Evolutionary conservation across 2,797 vertebrate species (phyloP).

Genomic region (Champsocephalus gunnari): DNA sequence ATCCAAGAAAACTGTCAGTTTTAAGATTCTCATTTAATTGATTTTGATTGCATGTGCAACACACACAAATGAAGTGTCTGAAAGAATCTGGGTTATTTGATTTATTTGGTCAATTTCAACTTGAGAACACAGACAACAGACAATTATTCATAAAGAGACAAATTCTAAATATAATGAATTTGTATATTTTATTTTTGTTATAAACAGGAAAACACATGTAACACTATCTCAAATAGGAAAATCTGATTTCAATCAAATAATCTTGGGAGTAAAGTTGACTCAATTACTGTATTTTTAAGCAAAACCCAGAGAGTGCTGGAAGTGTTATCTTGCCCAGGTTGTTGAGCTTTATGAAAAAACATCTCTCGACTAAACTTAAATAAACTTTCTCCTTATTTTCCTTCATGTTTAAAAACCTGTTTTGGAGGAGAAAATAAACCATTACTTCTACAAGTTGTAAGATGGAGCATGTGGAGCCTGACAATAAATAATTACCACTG

Average conservation of each 20-base stretch:
- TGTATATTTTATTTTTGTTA: not conserved
- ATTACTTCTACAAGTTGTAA: conserved; percentile 18
- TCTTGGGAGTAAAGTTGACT: not conserved
- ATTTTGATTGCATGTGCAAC: no score
- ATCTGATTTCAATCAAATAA: not conserved
- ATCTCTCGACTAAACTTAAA: not conserved
- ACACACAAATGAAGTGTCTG: not conserved
- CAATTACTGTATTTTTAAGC: not conserved
- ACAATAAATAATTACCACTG: conserved; percentile 55
- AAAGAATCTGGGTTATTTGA: not conserved
- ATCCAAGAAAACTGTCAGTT: no score
- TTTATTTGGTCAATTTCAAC: not conserved
- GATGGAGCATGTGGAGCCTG: conserved; percentile 41
- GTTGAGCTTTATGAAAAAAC: not conserved
- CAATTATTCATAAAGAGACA: no score
- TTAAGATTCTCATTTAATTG: not conserved
- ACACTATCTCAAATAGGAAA: not conserved
- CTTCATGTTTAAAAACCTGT: conserved; percentile 5
- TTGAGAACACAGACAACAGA: not conserved
- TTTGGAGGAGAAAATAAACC: not conserved
- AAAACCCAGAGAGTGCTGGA: not conserved
- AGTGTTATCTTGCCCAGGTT: not conserved
- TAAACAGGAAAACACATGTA: not conserved
- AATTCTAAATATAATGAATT: not conserved
- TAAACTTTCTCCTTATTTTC: not conserved